A percentile compares a stretch with the other conserved stretches of the same genome.
These are phyloP conservation scores for Meiosimyza decipiens DNA, from an alignment of 2,888 invertebrate genomes.

Conservation along the genomic window DNA sequence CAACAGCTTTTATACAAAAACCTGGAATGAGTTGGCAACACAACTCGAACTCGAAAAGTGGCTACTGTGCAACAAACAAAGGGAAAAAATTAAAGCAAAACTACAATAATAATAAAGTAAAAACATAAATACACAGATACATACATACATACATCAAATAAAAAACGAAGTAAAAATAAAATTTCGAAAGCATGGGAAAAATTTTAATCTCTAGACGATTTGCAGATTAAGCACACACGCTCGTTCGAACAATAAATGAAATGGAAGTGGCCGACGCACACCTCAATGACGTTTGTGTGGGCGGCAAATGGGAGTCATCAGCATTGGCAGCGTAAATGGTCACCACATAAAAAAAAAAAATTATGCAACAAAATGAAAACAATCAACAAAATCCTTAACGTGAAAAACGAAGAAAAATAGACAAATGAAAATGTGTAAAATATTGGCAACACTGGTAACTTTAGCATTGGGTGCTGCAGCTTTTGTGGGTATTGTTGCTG, in stretches of 20 bases:
- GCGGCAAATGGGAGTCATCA: not conserved
- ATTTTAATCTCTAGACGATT: conserved; percentile 31
- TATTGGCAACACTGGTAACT: conserved; percentile 21
- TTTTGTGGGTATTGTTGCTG: conserved; percentile 3
- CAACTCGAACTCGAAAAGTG: not conserved
- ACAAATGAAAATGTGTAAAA: not conserved
- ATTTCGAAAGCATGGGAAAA: conserved; percentile 6
- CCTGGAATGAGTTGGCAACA: not conserved
- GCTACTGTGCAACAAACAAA: conserved; percentile 9
- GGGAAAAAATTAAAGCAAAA: not conserved
- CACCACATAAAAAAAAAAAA: not conserved
- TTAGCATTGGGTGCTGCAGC: not conserved
- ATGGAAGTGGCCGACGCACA: conserved; percentile 16
- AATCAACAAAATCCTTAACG: conserved; percentile 3
- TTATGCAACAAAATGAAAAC: conserved; percentile 17
- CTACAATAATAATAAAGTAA: conserved; percentile 1
- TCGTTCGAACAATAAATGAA: conserved; percentile 28
- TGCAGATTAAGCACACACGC: conserved; percentile 29
- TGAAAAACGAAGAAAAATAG: not conserved
- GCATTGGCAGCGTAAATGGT: conserved; percentile 6
- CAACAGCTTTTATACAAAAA: conserved; percentile 3
- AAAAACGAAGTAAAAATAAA: not conserved
- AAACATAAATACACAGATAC: too few relatives aligned
- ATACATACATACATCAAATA: too few relatives aligned
- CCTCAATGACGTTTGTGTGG: conserved; percentile 1